These are phyloP conservation scores for Picus viridis DNA, from an alignment of 2,797 vertebrate species.

Conservation along the genomic window DNA sequence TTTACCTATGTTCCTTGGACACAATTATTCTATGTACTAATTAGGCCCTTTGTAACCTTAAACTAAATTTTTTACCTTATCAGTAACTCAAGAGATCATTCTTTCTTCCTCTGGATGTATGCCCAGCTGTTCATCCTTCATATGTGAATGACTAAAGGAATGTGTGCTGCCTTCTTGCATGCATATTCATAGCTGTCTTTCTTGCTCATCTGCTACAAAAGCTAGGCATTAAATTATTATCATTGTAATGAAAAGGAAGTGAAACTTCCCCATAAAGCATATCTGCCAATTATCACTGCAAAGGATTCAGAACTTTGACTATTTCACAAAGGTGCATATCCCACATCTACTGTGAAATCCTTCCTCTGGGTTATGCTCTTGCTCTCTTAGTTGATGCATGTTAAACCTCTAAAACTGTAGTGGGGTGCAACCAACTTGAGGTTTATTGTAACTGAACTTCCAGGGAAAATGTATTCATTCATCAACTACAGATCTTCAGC, in stretches of 20 bases:
- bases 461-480: background rate
- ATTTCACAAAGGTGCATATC: background rate
- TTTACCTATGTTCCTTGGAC: background rate
- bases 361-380: background rate
- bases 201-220: background rate
- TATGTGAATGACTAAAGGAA: background rate
- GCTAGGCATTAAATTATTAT: background rate
- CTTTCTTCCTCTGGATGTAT: background rate
- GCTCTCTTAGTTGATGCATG: background rate
- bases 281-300: background rate
- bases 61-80: background rate
- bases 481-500: background rate
- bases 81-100: background rate
- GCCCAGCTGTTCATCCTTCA: background rate
- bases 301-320: background rate
- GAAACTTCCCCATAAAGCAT: background rate
- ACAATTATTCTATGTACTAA: background rate
- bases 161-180: background rate
- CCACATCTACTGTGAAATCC: background rate
- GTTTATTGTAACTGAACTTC: background rate
- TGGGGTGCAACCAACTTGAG: background rate
- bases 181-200: background rate
- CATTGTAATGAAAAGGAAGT: background rate
- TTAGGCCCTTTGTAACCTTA: background rate
- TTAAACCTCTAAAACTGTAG: background rate